Percentiles rank a stretch among this genome's conserved stretches.
Conservation (phyloP, 2,113 vertebrate species). For the Cyprinodon brontotheroides region DNA sequence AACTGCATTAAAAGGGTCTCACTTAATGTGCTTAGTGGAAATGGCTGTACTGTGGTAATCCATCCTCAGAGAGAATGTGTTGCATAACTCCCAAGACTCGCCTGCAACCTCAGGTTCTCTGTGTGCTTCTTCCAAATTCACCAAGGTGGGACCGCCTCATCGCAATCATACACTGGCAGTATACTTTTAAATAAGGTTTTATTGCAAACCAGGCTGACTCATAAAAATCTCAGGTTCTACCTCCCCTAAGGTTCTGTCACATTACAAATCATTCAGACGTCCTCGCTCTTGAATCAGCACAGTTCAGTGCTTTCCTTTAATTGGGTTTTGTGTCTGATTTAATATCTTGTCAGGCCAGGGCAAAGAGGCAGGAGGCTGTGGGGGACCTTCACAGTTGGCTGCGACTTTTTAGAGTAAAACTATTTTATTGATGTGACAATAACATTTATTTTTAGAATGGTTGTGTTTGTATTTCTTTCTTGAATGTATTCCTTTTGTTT, state of each 20-base stretch:
- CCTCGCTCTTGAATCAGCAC: conserved; percentile 34
- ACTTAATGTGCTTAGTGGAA: conserved; percentile 57
- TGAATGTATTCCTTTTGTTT: neutral
- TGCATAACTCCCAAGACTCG: conserved; percentile 47
- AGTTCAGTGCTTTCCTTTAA: conserved; percentile 51
- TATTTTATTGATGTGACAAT: neutral
- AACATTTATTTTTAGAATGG: neutral
- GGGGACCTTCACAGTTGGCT: neutral
- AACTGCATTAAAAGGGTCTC: conserved; percentile 57
- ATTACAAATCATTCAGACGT: conserved; percentile 38
- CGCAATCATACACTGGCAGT: conserved; percentile 1
- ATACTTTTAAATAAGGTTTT: conserved; percentile 38
- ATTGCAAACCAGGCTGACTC: conserved; percentile 20
- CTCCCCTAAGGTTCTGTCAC: conserved; percentile 19
- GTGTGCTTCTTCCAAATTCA: conserved; percentile 7
- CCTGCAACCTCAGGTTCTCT: conserved; percentile 25
- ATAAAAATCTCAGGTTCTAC: conserved; percentile 30
- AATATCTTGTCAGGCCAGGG: conserved; percentile 42
- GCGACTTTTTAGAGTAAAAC: neutral
- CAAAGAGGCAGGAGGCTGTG: neutral
- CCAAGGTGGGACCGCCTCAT: neutral
- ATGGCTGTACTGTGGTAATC: conserved; percentile 64
- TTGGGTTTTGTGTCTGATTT: conserved; percentile 60
- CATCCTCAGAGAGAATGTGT: conserved; percentile 52
- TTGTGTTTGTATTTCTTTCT: neutral